phyloP scores from a whole-genome alignment of 2,113 vertebrate genomes.

The Sinocyclocheilus maitianheensis region DNA sequence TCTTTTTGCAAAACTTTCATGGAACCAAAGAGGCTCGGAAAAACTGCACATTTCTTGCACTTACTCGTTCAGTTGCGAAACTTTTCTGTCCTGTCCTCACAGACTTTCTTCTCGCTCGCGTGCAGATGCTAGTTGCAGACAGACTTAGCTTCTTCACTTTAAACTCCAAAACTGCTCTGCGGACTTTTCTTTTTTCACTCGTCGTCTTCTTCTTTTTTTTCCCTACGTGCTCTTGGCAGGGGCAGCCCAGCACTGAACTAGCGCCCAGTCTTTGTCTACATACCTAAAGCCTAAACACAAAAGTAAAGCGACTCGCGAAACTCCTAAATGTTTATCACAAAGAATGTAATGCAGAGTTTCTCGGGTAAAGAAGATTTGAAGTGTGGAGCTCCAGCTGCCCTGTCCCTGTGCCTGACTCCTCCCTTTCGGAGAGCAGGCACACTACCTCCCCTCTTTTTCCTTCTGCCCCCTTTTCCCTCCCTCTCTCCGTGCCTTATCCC shows the following conservation, averaged over 20 bases:
- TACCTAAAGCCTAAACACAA: constrained; percentile 59
- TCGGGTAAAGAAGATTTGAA: constrained; percentile 69
- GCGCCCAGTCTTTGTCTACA: constrained; percentile 61
- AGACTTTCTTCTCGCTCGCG: constrained; percentile 64
- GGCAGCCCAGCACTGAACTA: constrained; percentile 59
- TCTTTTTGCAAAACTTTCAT: constrained; percentile 59
- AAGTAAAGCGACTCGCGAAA: constrained; percentile 57
- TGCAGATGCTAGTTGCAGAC: constrained; percentile 2
- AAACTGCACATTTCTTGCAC: constrained; percentile 54
- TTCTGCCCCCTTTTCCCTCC: constrained; percentile 46
- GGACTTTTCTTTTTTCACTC: constrained; percentile 56
- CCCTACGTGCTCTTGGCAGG: constrained; percentile 66
- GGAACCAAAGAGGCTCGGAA: constrained; percentile 35
- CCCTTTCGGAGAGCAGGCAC: constrained; percentile 74
- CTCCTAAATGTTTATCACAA: constrained; percentile 64
- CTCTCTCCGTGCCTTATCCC: constrained; percentile 40
- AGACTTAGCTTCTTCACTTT: constrained; percentile 61
- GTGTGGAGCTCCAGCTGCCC: constrained; percentile 80
- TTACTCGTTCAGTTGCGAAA: constrained; percentile 67
- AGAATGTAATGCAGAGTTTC: constrained; percentile 72
- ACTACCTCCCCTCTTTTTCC: constrained; percentile 67
- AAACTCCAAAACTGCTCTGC: constrained; percentile 70
- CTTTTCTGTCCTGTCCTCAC: constrained; percentile 59
- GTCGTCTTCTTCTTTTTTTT: constrained; percentile 61
- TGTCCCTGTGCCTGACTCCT: constrained; percentile 80